These are phyloP conservation scores for Heliangelus exortis DNA, from an alignment of 2,797 vertebrate species.

Conservation along the genomic window DNA sequence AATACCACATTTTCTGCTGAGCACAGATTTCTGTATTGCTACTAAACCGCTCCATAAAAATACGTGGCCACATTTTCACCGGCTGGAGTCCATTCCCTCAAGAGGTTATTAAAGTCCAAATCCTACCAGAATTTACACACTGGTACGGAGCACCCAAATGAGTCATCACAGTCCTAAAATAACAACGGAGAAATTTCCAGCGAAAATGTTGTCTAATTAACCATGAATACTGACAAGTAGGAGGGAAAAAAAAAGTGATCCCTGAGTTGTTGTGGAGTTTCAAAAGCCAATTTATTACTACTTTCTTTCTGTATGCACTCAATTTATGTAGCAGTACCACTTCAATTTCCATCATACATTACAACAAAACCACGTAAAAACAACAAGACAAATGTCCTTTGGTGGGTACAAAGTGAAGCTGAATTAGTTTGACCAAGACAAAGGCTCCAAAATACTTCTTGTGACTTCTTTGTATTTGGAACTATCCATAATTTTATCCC, in stretches of 20 bases:
- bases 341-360: background rate
- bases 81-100: background rate
- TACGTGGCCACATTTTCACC: background rate
- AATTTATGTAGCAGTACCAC: background rate
- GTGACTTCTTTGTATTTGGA: background rate
- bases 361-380: background rate
- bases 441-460: background rate
- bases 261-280: background rate
- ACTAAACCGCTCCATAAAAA: background rate
- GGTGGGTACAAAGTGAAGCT: background rate
- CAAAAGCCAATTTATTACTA: background rate
- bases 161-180: conserved; percentile 57
- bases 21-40: background rate
- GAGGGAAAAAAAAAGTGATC: background rate
- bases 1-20: background rate
- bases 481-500: background rate
- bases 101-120: conserved; percentile 44
- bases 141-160: background rate
- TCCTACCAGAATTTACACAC: background rate
- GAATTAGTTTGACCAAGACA: background rate
- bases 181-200: conserved; percentile 52
- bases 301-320: background rate
- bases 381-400: background rate
- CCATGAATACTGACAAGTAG: conserved; percentile 10
- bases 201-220: conserved; percentile 51